Base-by-base conservation (phyloP, 2,888 invertebrate genomes). In the Nebria brevicollis region DNA sequence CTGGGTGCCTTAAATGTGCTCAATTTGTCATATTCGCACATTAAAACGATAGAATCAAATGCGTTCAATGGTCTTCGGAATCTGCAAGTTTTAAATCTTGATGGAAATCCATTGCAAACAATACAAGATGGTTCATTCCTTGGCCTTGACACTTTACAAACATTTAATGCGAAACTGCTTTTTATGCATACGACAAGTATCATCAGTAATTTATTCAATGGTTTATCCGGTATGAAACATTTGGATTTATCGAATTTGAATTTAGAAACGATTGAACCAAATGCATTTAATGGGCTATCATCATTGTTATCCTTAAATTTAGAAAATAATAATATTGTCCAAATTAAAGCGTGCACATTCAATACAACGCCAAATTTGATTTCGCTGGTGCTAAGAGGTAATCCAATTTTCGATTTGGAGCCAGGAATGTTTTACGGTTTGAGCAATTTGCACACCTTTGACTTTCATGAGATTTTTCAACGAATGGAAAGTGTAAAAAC, bases 81-180 rank as follows among this genome's bases (percentile, higher is more conserved):
- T 66, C 34, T 76, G 41, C 13, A 66, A 34, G n/a, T 65, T 5
- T 66, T 76, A 76, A 76, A 76, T 76, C 65, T 76, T 65, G 26
- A 25, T n/a, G 41, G 10, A 13, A 76, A 76, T 76, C 20, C 65
- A 26, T 34, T 76, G 34, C 13, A 20, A 25, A 66, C 13, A n/a
- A 26, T 76, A 65, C 65, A 25, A 13, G 8, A 11, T 11, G 66
- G 66, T n/a, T 54, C 66, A 3, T 76, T 76, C 65, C 26, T 76
- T 4, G 76, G 65, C 13, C 65, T 76, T 10, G 10, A 5, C 41
- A 20, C 54, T 76, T 65, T 76, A 26, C 25, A 66, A 25, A 26
- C 26, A 65, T 6, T 76, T 7, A 34, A 76, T 34, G 65, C 41
- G 1, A 76, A 34, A 76, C n/a, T 66, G n/a, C 41, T 76, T 25